A percentile compares a stretch with the other conserved stretches of the same genome.
These are phyloP conservation scores for Zaprionus vittiger DNA, from an alignment of 1,140 invertebrate genomes.

Conservation along the genomic window DNA sequence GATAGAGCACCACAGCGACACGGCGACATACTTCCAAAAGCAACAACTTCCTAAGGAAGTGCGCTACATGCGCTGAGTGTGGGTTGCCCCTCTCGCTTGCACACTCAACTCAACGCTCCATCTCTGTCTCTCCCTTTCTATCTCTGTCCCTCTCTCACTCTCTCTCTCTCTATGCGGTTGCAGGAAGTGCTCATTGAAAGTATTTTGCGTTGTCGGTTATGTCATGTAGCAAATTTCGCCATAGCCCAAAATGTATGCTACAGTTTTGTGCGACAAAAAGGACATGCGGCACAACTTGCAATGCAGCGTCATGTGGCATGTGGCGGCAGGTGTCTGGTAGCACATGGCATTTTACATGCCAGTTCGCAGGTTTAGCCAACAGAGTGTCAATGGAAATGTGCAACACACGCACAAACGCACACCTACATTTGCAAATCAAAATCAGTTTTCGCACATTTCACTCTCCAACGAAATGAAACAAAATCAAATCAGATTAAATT, in stretches of 20 bases:
- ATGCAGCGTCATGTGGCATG: background rate
- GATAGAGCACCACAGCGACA: background rate
- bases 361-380: conserved; percentile 22
- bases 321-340: background rate
- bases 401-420: background rate
- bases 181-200: conserved; percentile 58
- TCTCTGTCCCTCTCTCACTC: conserved; percentile 1
- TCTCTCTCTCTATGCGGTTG: conserved; percentile 1
- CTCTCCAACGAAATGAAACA: background rate
- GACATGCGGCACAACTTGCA: background rate
- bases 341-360: conserved; percentile 2
- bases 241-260: conserved; percentile 53
- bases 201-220: conserved; percentile 50
- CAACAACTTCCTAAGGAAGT: conserved; percentile 48
- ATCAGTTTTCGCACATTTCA: background rate
- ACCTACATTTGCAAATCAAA: background rate
- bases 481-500: background rate
- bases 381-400: conserved; percentile 15
- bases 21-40: conserved; percentile 2
- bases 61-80: conserved; percentile 18
- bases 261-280: conserved; percentile 28
- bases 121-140: background rate
- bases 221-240: conserved; percentile 47
- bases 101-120: background rate
- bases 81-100: background rate